Evolutionary conservation across 2,113 vertebrate species (phyloP).

Genomic region (Irena cyanogastra): DNA sequence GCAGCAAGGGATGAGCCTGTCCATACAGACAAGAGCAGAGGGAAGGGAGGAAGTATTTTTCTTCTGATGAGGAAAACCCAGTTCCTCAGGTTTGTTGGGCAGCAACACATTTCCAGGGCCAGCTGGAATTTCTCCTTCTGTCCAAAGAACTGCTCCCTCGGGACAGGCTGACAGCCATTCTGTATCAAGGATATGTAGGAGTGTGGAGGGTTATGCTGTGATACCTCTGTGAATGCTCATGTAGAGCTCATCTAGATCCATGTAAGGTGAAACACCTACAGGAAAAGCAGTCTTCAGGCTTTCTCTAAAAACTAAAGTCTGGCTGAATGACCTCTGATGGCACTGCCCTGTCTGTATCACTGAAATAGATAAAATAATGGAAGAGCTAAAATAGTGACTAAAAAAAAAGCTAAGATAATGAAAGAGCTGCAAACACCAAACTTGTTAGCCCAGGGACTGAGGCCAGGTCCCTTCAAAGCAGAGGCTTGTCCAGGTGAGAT

Average conservation of each 20-base stretch:
- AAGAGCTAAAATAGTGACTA: neutral
- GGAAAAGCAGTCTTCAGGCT: neutral
- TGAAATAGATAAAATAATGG: neutral
- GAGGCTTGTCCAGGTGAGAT: neutral
- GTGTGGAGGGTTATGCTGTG: fast-evolving
- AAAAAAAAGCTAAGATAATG: neutral
- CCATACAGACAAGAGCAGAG: neutral
- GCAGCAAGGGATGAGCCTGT: neutral
- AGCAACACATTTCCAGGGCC: neutral
- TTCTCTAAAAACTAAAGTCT: neutral
- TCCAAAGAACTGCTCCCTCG: neutral
- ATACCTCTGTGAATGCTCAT: neutral
- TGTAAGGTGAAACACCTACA: neutral
- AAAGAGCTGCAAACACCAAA: neutral
- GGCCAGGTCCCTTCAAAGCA: neutral
- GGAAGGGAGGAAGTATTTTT: neutral
- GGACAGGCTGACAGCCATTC: neutral
- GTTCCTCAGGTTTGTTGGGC: neutral
- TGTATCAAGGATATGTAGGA: neutral
- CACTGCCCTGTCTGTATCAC: neutral
- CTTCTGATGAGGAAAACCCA: neutral
- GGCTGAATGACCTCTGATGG: neutral
- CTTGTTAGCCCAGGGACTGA: neutral
- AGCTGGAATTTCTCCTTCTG: neutral
- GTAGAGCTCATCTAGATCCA: neutral